Evolutionary conservation across 2,888 invertebrate genomes (phyloP).

Genomic region (Bombyx huttoni): DNA sequence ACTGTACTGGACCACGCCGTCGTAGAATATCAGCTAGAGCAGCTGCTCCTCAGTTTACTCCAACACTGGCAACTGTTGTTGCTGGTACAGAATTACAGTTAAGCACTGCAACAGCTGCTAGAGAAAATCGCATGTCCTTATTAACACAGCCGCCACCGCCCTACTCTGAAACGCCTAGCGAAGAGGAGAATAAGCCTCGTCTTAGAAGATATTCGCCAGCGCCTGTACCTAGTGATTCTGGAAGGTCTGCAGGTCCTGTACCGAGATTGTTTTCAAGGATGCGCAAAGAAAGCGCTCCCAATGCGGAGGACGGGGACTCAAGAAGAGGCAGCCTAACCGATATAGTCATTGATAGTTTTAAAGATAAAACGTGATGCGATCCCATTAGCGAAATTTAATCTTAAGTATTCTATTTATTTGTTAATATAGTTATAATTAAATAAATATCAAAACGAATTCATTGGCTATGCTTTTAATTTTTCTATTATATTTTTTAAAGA

Average conservation of each 20-base stretch:
- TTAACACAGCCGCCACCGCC: constrained; percentile 60
- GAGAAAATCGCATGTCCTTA: constrained; percentile 60
- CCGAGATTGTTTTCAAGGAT: constrained; percentile 57
- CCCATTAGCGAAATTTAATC: constrained; percentile 39
- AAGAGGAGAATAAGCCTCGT: constrained; percentile 38
- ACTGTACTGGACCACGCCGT: constrained; percentile 40
- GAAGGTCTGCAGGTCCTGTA: constrained; percentile 47
- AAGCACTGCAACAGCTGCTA: constrained; percentile 44
- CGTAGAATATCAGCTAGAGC: constrained; percentile 56
- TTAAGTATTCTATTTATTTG: constrained; percentile 25
- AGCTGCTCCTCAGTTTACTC: constrained; percentile 54
- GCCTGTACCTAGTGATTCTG: constrained; percentile 42
- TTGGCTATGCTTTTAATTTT: too few relatives aligned
- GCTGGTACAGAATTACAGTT: constrained; percentile 58
- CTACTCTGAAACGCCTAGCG: constrained; percentile 38
- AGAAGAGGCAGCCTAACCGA: constrained; percentile 63
- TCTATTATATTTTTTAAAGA: too few relatives aligned
- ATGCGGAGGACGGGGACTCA: constrained; percentile 38
- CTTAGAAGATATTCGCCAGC: constrained; percentile 58
- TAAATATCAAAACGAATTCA: not conserved
- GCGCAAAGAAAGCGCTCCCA: constrained; percentile 43
- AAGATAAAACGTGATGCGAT: constrained; percentile 56
- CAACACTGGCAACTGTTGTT: constrained; percentile 57
- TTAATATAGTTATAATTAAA: constrained; percentile 21
- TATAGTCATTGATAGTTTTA: constrained; percentile 61